phyloP scores from a whole-genome alignment of 2,888 invertebrate genomes.

The Scotopteryx bipunctaria region DNA sequence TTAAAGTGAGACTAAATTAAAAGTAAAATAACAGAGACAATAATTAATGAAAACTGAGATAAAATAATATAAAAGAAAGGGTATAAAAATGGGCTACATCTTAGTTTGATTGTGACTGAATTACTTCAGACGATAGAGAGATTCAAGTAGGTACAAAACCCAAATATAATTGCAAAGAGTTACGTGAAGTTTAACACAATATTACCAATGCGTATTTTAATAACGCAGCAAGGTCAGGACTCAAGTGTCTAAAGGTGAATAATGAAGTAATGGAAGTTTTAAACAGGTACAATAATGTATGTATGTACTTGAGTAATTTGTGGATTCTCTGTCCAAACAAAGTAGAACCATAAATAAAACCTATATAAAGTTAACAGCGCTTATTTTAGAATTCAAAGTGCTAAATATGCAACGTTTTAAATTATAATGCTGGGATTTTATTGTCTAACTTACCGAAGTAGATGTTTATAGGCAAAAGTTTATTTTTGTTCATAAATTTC shows the following conservation, averaged over 20 bases:
- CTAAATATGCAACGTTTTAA: not conserved
- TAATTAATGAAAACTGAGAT: no score
- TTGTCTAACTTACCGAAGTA: not conserved
- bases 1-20: not conserved
- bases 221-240: conserved; percentile 8
- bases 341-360: no score
- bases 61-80: not conserved
- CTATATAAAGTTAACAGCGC: no score
- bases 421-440: not conserved
- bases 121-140: no score
- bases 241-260: conserved; percentile 18
- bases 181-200: not conserved
- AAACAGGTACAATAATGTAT: no score
- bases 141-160: not conserved
- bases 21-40: not conserved
- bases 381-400: no score
- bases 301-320: not conserved
- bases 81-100: no score
- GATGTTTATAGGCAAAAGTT: not conserved
- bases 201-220: conserved; percentile 17
- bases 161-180: not conserved
- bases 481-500: conserved; percentile 1
- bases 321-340: not conserved
- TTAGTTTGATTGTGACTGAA: no score
- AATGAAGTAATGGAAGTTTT: conserved; percentile 12